Evolutionary conservation across 2,113 vertebrate species (phyloP).

Genomic region (Callionymus lyra): DNA sequence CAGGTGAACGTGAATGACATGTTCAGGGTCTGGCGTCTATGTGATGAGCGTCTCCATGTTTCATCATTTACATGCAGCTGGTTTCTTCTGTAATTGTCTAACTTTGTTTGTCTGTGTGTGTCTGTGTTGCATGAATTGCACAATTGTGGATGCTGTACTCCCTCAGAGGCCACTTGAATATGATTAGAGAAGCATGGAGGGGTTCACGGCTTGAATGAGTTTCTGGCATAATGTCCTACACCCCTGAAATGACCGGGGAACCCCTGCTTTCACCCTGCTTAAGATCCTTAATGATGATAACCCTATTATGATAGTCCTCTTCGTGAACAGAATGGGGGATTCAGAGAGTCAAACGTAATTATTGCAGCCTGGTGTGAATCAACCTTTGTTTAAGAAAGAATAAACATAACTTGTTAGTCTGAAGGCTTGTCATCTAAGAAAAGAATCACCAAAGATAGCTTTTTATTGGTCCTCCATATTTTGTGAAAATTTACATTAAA

Average conservation of each 20-base stretch:
- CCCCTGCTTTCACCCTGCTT: no score
- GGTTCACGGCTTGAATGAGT: conserved; percentile 15
- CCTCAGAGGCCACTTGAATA: conserved; percentile 4
- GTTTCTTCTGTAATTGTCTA: conserved; percentile 1
- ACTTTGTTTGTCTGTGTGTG: conserved; percentile 6
- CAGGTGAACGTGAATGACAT: conserved; percentile 24
- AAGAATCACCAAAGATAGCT: no score
- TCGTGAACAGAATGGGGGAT: no score
- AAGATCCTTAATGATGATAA: no score
- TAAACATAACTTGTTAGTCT: no score
- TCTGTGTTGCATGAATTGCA: conserved; percentile 1
- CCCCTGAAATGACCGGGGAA: background rate
- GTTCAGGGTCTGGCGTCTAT: conserved; percentile 23
- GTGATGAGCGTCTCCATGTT: conserved; percentile 10
- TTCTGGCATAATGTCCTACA: background rate
- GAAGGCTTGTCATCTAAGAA: no score
- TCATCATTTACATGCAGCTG: background rate
- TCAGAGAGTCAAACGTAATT: no score
- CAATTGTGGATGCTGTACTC: background rate
- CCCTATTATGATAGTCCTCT: no score
- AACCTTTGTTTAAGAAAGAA: no score
- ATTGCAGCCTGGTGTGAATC: no score
- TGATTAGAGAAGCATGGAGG: conserved; percentile 18
- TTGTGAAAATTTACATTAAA: no score
- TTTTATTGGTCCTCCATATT: no score